A percentile compares a stretch with the other conserved stretches of the same genome.
These are phyloP conservation scores for Drosophila nigricruria DNA, from an alignment of 2,888 invertebrate genomes.

Conservation along the genomic window DNA sequence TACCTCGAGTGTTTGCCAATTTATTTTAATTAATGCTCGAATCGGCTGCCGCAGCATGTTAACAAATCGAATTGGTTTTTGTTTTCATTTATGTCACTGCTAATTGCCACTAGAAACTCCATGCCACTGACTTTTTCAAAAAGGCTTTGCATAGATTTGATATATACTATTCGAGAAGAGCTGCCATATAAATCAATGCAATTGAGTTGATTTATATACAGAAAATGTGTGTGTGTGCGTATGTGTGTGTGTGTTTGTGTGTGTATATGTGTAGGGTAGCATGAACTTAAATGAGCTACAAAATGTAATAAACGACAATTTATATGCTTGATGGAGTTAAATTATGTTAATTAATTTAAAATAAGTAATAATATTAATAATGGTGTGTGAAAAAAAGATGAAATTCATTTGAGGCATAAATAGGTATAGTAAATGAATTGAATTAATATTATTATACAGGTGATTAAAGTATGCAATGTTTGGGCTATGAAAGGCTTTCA, in stretches of 20 bases:
- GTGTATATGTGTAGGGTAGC: not conserved
- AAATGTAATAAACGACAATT: not conserved
- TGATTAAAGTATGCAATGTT: not conserved
- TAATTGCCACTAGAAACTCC: conserved; percentile 68
- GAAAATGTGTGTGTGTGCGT: no score
- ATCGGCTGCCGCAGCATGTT: conserved; percentile 20
- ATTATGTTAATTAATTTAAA: conserved; percentile 11
- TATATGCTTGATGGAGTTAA: not conserved
- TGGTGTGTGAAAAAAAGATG: not conserved
- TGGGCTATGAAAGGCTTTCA: not conserved
- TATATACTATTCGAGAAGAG: conserved; percentile 26
- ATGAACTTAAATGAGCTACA: conserved; percentile 10
- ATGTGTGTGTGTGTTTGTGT: not conserved
- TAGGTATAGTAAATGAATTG: conserved; percentile 1
- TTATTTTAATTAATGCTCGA: conserved; percentile 73
- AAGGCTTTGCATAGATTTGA: conserved; percentile 36
- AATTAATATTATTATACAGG: not conserved
- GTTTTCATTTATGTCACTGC: conserved; percentile 48
- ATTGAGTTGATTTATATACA: conserved; percentile 6
- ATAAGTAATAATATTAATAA: conserved; percentile 4
- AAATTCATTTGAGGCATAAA: not conserved
- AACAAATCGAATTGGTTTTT: conserved; percentile 34
- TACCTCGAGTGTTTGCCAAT: conserved; percentile 49
- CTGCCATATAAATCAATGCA: conserved; percentile 26
- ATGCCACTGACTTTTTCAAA: conserved; percentile 21